A percentile compares a stretch with the other conserved stretches of the same genome.
phyloP scores from a whole-genome alignment of 2,113 vertebrate species.

The Syrmaticus mikado region DNA sequence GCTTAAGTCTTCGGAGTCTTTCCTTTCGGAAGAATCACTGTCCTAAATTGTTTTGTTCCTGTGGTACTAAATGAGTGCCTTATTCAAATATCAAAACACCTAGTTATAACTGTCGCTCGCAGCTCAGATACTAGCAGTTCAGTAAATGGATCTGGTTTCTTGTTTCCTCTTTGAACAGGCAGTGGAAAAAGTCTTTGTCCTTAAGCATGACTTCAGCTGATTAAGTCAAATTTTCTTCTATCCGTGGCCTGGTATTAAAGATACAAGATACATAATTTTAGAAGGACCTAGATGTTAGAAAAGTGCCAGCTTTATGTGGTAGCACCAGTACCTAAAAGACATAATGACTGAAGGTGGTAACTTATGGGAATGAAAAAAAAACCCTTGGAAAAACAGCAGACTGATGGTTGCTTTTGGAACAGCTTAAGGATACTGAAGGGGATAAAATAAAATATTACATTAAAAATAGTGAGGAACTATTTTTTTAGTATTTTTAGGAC shows the following conservation, averaged over 20 bases:
- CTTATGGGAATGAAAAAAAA: not conserved
- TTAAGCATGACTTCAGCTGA: not conserved
- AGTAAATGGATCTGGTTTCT: not conserved
- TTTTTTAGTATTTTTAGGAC: no score
- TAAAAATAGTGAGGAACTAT: not conserved
- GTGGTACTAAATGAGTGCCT: not conserved
- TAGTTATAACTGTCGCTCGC: not conserved
- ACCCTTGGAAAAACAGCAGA: not conserved
- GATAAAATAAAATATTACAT: not conserved
- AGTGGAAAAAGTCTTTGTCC: not conserved
- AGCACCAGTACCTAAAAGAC: not conserved
- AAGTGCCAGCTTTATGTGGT: accelerated
- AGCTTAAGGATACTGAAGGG: not conserved
- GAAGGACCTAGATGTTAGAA: not conserved
- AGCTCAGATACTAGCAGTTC: not conserved
- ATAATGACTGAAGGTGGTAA: not conserved
- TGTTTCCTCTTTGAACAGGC: not conserved
- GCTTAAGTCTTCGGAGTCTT: not conserved
- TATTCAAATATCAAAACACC: not conserved
- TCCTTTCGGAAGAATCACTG: not conserved
- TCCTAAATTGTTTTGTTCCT: not conserved
- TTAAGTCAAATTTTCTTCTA: not conserved
- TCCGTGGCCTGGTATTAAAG: not conserved
- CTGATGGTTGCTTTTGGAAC: not conserved
- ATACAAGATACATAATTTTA: not conserved